Base-by-base conservation (phyloP, 2,113 vertebrate genomes). In the Dunckerocampus dactyliophorus region DNA sequence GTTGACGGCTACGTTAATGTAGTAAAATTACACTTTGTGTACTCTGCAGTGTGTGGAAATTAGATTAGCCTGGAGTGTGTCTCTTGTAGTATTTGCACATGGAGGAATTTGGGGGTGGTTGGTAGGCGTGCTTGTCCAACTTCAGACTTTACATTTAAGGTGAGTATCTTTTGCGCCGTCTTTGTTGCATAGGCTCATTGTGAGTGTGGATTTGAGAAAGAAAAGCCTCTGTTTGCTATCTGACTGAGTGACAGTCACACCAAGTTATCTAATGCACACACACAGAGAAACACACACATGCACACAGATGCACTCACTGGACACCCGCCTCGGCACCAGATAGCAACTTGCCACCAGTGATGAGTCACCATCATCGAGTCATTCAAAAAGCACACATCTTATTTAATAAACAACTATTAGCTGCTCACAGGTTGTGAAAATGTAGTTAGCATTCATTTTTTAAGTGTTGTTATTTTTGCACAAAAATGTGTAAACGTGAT, bases 311-410 rank as follows among this genome's bases (percentile, higher is more conserved):
- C 69, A 57, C 67, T 47, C 61, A 56, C 62, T 59, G 77, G 70
- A 82, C 81, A 75, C 74, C 74, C 81, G 75, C 85, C 85, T 82
- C 83, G 67, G 83, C 85, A 83, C 75, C 82, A 87, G 82, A 84
- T 77, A 81, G 80, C 61, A 49, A 86, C 79, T 77, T 79, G 76
- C 83, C 82, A 77, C 76, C 77, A 74, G 75, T 69, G 85, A 71
- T 69, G 85, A 88, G 59, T 88, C 87, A 88, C 75, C 78, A 55
- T 60, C 75, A 39, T 62, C 80, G 72, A 81, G 74, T 82, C 83
- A 72, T 77, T 64, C 55, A 76, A 49, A 75, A 81, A 77, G 81
- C 80, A 72, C 80, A 84, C 76, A 77, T 61, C 78, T 70, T 64
- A 75, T 76, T 72, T 64, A 71, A 67, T 75, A 85, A 86, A 84